Base-by-base conservation (phyloP, 2,888 invertebrate genomes). In the Prosopocoilus inquinatus region DNA sequence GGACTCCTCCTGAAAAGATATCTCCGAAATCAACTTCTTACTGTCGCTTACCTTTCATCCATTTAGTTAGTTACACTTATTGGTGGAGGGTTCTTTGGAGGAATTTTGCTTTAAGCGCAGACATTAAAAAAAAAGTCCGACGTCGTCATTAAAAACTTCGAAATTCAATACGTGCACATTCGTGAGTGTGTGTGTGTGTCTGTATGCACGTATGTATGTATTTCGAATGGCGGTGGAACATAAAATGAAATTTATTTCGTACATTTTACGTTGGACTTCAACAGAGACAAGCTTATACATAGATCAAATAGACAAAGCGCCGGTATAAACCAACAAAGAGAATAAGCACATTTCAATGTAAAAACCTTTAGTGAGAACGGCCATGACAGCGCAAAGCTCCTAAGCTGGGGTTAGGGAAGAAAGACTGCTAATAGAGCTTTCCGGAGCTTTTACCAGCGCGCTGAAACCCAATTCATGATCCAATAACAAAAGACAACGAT, bases 401-500 rank as follows among this genome's bases (percentile, higher is more conserved):
- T 75, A 76, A 76, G 76, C 75, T 67, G 68, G 57, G 71, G 74
- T 75, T 75, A 71, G 75, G 72, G 74, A 77, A 77, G 76, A 78
- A 76, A 76, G 78, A 78, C 76, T 75, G 76, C 77, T 78, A 78
- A 78, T 78, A 78, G 78, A 78, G 78, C 77, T 78, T 77, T 76
- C 75, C 71, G 70, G 70, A 70, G 76, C 76, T 76, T 76, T 77
- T 73, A 75, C 76, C 73, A 72, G 71, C 75, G 72, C 75, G 73
- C 72, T 72, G 75, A 75, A 77, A 77, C 76, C 77, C 76, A 75
- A 78, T 77, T 78, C 78, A 76, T 77, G 78, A 78, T 78, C 77
- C 78, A 78, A 78, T 78, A 78, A 78, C 78, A 78, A 78, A 78
- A 78, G 77, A 78, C 77, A 78, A 78, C 77, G 75, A 75, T 77